These are phyloP conservation scores for Leucophenga montana DNA, from an alignment of 2,888 invertebrate species.

Conservation along the genomic window DNA sequence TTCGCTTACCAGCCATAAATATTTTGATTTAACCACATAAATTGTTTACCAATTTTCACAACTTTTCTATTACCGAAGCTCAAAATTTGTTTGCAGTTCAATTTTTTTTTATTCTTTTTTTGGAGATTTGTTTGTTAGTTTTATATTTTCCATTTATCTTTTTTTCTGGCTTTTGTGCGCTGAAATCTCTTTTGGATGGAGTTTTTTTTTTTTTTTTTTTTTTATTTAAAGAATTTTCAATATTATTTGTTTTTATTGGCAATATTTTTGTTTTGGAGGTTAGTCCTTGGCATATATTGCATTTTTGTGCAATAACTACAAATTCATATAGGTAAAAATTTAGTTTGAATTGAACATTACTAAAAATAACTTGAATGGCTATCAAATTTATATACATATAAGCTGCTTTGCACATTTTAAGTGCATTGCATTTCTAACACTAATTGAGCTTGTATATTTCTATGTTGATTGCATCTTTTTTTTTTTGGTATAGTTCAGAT, in stretches of 20 bases:
- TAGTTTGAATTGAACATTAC: too few species aligned
- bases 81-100: constrained; percentile 18
- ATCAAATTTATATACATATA: too few species aligned
- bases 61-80: constrained; percentile 39
- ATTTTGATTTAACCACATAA: constrained; percentile 64
- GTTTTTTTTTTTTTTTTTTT: background rate
- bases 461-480: too few species aligned
- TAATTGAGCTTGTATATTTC: too few species aligned
- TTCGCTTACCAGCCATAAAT: constrained; percentile 25
- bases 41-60: constrained; percentile 66
- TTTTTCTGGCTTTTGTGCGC: background rate
- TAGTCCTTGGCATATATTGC: too few species aligned
- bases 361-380: too few species aligned
- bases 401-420: too few species aligned
- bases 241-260: constrained; percentile 22
- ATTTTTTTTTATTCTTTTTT: background rate
- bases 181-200: background rate
- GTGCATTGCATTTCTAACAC: too few species aligned
- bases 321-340: too few species aligned
- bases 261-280: too few species aligned
- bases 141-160: background rate
- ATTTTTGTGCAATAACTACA: too few species aligned
- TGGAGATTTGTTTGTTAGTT: background rate
- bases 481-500: too few species aligned
- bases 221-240: background rate